phyloP scores from a whole-genome alignment of 2,888 invertebrate genomes.

The Conistra vaccinii region DNA sequence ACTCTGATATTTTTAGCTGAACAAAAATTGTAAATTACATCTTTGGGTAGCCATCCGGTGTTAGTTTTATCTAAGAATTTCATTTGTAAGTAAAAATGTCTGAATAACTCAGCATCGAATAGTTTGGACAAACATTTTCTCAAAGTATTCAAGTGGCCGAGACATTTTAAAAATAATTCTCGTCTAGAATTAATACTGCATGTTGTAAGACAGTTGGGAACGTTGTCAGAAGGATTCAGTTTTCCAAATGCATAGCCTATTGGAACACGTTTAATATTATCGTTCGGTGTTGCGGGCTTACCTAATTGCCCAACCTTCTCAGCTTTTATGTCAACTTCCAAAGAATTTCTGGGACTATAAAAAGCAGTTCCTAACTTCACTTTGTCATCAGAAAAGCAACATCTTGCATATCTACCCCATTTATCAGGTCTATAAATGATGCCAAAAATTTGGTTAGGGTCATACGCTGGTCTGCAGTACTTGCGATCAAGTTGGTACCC shows the following conservation, averaged over 20 bases:
- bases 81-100: slow-evolving; percentile 66
- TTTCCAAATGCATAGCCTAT: slow-evolving; percentile 83
- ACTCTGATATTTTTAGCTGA: slow-evolving; percentile 75
- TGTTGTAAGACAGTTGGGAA: slow-evolving; percentile 75
- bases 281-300: slow-evolving; percentile 76
- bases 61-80: slow-evolving; percentile 73
- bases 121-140: slow-evolving; percentile 70
- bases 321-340: slow-evolving; percentile 76
- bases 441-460: slow-evolving; percentile 79
- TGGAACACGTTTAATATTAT: slow-evolving; percentile 82
- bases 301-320: slow-evolving; percentile 72
- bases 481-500: slow-evolving; percentile 65
- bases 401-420: slow-evolving; percentile 74
- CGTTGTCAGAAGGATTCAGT: slow-evolving; percentile 73
- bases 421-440: slow-evolving; percentile 72
- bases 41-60: slow-evolving; percentile 81
- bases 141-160: slow-evolving; percentile 78
- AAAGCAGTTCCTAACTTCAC: slow-evolving; percentile 70
- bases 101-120: slow-evolving; percentile 65
- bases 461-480: slow-evolving; percentile 75
- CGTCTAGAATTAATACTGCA: slow-evolving; percentile 72
- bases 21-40: slow-evolving; percentile 80
- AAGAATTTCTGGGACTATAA: slow-evolving; percentile 70
- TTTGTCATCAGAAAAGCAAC: slow-evolving; percentile 73
- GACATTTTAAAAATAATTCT: slow-evolving; percentile 78